Evolutionary conservation across 2,888 invertebrate species (phyloP), one percentile per base, ranked within the genome.

Genomic region (Meteorus cinctellus): DNA sequence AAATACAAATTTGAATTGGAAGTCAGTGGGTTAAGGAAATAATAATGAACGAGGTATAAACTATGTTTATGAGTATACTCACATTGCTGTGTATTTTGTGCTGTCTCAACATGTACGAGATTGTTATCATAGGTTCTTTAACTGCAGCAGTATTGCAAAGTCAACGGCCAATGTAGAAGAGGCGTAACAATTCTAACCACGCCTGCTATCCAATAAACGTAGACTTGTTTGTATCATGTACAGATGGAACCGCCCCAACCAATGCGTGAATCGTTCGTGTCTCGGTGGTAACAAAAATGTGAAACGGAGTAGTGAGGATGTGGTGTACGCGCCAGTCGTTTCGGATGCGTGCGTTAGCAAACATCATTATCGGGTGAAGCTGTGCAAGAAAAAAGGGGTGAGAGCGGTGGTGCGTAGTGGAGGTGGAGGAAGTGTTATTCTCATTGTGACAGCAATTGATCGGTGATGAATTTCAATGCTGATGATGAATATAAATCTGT

Each of bases 321-420:
- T 34, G 31, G 72, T 67, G 79, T 51, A 72, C 73, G 71, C 76
- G 82, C 81, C 88, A 88, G 88, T 88, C 84, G 82, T 82, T 83
- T 86, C 83, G 84, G 86, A 84, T 86, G 84, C 88, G 87, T 84
- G 86, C 84, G 82, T 83, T 84, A 81, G 83, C 81, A 82, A 86
- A 82, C 84, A 84, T 84, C 83, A 84, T 80, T 78, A 74, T 60
- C 29, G 45, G 31, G 72, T 75, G 71, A 72, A 55, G 24, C 51
- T 55, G 36, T 63, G 69, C 29, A 63, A n/a, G 65, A 68, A 36
- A 34, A 31, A 29, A 45, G 45, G 63, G 63, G 24, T 16, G 62
- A 62, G 31, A 29, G 62, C 31, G 31, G 31, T 29, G 31, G 31
- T 12, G 62, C 14, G 62, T 2, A 14, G n/a, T 14, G 31, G 16